Percentiles rank a stretch among this genome's conserved stretches.
phyloP scores from a whole-genome alignment of 2,113 vertebrate species.

The Formicarius rufipectus region DNA sequence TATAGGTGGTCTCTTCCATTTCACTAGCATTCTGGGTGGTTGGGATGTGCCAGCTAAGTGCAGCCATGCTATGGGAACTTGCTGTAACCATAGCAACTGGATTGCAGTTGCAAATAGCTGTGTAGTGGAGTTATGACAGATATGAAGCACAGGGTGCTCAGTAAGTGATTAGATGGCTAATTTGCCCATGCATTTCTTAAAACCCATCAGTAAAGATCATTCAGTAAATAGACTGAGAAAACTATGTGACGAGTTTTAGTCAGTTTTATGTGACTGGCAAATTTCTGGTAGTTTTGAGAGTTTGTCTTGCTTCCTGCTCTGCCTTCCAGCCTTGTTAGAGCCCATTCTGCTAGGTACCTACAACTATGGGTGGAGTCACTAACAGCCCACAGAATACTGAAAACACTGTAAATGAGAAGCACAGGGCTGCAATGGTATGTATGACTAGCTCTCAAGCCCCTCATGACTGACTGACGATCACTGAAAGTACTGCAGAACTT shows the following conservation, averaged over 20 bases:
- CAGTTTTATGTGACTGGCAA: not conserved
- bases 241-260: not conserved
- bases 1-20: conserved; percentile 3
- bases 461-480: not conserved
- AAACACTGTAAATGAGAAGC: not conserved
- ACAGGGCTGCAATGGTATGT: not conserved
- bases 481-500: not conserved
- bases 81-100: conserved; percentile 69
- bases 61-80: conserved; percentile 36
- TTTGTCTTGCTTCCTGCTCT: not conserved
- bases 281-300: not conserved
- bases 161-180: conserved; percentile 35
- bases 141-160: conserved; percentile 13
- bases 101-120: not conserved
- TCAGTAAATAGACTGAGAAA: not conserved
- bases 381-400: not conserved
- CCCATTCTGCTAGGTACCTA: not conserved
- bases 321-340: not conserved
- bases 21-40: conserved; percentile 63
- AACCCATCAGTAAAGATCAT: not conserved
- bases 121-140: conserved; percentile 8
- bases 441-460: not conserved
- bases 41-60: conserved; percentile 34
- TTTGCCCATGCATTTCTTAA: conserved; percentile 1
- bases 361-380: not conserved